Evolutionary conservation across 2,888 invertebrate species (phyloP), one percentile per base, ranked within the genome.

Genomic region (Drosophila barbarae): DNA sequence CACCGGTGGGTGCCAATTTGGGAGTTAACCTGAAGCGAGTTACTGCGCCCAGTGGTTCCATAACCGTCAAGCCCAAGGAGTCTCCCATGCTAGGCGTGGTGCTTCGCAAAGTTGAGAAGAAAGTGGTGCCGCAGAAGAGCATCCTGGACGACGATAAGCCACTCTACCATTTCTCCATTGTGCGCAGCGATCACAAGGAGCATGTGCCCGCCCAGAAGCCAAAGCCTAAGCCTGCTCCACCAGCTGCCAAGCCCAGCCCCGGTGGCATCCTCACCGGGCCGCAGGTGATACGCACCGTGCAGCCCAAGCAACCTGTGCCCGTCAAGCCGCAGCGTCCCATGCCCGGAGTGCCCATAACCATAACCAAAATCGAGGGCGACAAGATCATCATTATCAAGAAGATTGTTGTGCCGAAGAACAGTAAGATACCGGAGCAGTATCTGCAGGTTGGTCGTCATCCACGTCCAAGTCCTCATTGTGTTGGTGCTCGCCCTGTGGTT

Each of bases 341-440:
- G 60, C 64, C 75, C 0, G 89, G 89, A 6, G 88, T 89, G 34
- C 89, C 89, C 15, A 88, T 89, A 61, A 89, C 89, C 5, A 88
- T 89, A 56, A 89, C 89, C 57, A 89, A 81, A 70, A 89, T 90
- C 74, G 89, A 88, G 79, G 90, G 90, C 59, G 89, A 89, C 77
- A 90, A 90, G 77, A 90, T 89, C 44, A 89, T 89, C 32, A 89
- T 90, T 52, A 89, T 89, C 59, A 89, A 90, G 80, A 89, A 89
- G 76, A 88, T 90, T 61, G 81, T 87, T 42, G 86, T 89, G 56
- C 90, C 89, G 54, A 89, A 90, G 79, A 89, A 89, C 76, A 87
- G 88, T 74, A 89, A 89, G 88, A 79, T 89, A 67, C 89, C 89
- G 79, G 88, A 87, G 41, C 85, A 87, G 80, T 88, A 89, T 68